A percentile compares a stretch with the other conserved stretches of the same genome.
Evolutionary conservation across 2,888 invertebrate species (phyloP).

Genomic region (Laspeyria flexula): DNA sequence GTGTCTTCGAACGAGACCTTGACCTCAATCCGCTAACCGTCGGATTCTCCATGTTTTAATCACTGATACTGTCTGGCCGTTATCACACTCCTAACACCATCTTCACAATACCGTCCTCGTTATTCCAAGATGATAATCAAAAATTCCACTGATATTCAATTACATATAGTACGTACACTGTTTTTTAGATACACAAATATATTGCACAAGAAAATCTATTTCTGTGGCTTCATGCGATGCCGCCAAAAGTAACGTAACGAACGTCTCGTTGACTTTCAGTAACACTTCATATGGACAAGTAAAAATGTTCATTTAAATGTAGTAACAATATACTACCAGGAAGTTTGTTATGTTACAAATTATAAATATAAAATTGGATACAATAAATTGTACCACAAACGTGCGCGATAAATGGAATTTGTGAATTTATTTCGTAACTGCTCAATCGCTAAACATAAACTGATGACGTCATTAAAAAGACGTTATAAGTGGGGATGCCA

Average conservation of each 20-base stretch:
- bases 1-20: conserved; percentile 90
- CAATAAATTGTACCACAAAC: conserved; percentile 53
- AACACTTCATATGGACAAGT: conserved; percentile 10
- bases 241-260: conserved; percentile 79
- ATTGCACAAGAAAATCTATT: conserved; percentile 84
- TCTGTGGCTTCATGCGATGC: conserved; percentile 79
- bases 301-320: conserved; percentile 8
- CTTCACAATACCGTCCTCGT: conserved; percentile 44
- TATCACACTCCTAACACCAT: conserved; percentile 52
- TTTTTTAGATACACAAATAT: conserved; percentile 51
- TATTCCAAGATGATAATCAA: conserved; percentile 44
- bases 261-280: conserved; percentile 53
- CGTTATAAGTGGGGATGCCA: conserved; percentile 43
- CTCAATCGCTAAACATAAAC: conserved; percentile 76
- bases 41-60: conserved; percentile 71
- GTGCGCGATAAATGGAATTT: conserved; percentile 54
- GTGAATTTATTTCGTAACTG: conserved; percentile 75
- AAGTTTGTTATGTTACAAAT: conserved; percentile 13
- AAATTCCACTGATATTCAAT: conserved; percentile 39
- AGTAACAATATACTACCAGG: neutral
- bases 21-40: conserved; percentile 86
- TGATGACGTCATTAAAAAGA: conserved; percentile 77
- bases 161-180: conserved; percentile 56
- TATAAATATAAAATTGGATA: conserved; percentile 41
- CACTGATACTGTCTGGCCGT: conserved; percentile 30